Evolutionary conservation across 1,140 invertebrate species (phyloP).

Genomic region (Gerris buenoi): DNA sequence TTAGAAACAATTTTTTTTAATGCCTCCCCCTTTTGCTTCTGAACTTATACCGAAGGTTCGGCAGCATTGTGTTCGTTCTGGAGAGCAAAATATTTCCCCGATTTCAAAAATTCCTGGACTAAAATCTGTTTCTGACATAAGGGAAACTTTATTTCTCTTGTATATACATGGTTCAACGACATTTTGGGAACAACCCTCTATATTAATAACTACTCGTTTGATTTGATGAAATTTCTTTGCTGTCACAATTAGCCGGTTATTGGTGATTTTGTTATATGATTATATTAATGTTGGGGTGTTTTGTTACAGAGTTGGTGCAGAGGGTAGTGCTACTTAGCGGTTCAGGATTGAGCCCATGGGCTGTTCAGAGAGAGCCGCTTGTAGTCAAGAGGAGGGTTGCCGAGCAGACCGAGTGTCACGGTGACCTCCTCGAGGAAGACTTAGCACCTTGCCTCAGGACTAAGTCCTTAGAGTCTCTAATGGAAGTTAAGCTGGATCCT

Average conservation of each 20-base stretch:
- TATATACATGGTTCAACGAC: too few species aligned
- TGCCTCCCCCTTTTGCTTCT: too few species aligned
- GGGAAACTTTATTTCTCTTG: too few species aligned
- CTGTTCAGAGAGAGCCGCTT: constrained; percentile 72
- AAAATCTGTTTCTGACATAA: too few species aligned
- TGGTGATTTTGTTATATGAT: not conserved
- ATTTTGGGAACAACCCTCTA: too few species aligned
- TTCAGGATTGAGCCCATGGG: constrained; percentile 88
- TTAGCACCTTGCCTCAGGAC: constrained; percentile 66
- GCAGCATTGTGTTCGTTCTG: too few species aligned
- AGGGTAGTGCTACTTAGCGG: constrained; percentile 84
- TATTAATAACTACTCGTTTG: too few species aligned
- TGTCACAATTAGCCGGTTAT: not conserved
- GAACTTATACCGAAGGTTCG: too few species aligned
- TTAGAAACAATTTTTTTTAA: too few species aligned
- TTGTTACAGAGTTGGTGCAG: constrained; percentile 61
- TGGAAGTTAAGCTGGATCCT: constrained; percentile 53
- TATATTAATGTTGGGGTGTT: not conserved
- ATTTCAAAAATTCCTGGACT: too few species aligned
- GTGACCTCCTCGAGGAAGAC: constrained; percentile 59
- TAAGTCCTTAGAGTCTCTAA: constrained; percentile 50
- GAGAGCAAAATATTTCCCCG: too few species aligned
- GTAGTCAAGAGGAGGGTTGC: constrained; percentile 62
- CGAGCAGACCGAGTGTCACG: constrained; percentile 59
- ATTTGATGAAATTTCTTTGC: too few species aligned